These are phyloP conservation scores for Petrocephalus zakoni DNA, from an alignment of 2,113 vertebrate species.

Conservation along the genomic window DNA sequence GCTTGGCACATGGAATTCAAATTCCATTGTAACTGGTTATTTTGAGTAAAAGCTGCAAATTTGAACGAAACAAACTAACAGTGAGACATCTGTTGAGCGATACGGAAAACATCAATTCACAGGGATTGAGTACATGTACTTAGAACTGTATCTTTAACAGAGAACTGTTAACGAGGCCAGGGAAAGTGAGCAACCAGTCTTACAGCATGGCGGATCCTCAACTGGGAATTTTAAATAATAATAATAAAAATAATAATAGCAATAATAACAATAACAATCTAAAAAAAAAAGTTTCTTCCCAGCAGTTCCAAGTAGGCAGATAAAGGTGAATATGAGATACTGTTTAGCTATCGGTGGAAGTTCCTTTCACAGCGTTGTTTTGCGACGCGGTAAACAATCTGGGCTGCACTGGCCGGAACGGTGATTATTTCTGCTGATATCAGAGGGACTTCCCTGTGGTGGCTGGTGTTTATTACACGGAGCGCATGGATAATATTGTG, in stretches of 20 bases:
- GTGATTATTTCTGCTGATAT: neutral
- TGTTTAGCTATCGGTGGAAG: neutral
- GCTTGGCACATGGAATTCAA: constrained; percentile 67
- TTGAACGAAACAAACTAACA: constrained; percentile 59
- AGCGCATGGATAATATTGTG: constrained; percentile 16
- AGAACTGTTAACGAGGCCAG: constrained; percentile 5
- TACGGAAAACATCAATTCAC: constrained; percentile 50
- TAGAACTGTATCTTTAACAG: constrained; percentile 23
- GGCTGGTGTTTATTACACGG: neutral
- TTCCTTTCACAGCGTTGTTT: neutral
- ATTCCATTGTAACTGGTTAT: constrained; percentile 72
- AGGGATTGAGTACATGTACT: constrained; percentile 21
- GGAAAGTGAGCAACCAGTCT: constrained; percentile 19
- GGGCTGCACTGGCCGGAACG: neutral
- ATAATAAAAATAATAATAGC: neutral
- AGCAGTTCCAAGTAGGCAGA: neutral
- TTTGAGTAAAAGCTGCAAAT: constrained; percentile 61
- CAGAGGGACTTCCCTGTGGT: neutral
- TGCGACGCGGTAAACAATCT: neutral
- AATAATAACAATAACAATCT: neutral
- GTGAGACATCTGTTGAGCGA: constrained; percentile 64
- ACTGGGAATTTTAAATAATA: neutral
- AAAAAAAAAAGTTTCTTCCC: neutral
- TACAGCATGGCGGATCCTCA: neutral
- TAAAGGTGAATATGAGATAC: neutral